phyloP scores from a whole-genome alignment of 2,797 vertebrate species.

The Tiaroga cobitis region DNA sequence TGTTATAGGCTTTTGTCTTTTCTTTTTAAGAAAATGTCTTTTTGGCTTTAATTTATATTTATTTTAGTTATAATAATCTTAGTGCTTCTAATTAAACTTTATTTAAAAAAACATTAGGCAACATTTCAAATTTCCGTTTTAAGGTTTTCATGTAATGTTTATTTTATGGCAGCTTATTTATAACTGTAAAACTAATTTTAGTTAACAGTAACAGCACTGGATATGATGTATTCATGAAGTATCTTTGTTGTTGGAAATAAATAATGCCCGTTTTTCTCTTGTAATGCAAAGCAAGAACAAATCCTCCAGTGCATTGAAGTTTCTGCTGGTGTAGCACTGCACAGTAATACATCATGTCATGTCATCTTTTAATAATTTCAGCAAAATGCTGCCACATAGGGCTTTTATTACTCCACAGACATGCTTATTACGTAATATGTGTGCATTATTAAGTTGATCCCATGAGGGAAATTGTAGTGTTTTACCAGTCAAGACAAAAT shows the following conservation, averaged over 20 bases:
- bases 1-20: background rate
- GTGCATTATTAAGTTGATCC: background rate
- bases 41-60: background rate
- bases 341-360: conserved; percentile 1
- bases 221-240: background rate
- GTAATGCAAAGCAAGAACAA: background rate
- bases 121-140: no score
- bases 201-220: background rate
- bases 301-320: background rate
- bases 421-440: background rate
- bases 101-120: background rate
- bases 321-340: background rate
- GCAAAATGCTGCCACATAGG: background rate
- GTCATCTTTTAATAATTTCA: background rate
- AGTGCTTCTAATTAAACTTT: background rate
- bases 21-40: background rate
- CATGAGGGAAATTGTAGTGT: background rate
- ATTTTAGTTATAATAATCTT: background rate
- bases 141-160: background rate
- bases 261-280: background rate
- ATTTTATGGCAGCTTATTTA: background rate
- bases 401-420: background rate
- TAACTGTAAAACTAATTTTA: background rate
- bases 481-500: background rate
- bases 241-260: background rate